These are phyloP conservation scores for Epizoanthus rinbou DNA, from an alignment of 92 coral and sea anemone species.

Conservation along the genomic window DNA sequence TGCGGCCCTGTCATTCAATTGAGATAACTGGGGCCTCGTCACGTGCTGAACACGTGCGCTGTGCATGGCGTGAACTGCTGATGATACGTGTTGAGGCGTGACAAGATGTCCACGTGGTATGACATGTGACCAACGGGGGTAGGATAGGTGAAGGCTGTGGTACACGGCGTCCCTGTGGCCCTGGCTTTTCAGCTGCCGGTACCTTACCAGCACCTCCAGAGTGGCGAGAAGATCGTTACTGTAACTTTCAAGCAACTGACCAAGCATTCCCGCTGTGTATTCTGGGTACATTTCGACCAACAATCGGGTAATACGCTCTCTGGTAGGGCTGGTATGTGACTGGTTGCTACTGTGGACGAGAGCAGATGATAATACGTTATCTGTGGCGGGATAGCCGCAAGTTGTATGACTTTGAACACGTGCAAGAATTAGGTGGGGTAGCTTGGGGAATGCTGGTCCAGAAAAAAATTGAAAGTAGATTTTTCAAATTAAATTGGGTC, in stretches of 20 bases:
- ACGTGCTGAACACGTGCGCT: neutral
- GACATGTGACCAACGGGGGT: slow-evolving; percentile 17
- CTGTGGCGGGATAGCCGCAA: too few relatives aligned
- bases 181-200: slow-evolving; percentile 17
- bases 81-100: neutral
- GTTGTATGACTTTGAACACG: too few relatives aligned
- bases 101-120: neutral
- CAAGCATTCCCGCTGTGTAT: slow-evolving; percentile 35
- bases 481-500: too few relatives aligned
- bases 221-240: slow-evolving; percentile 58
- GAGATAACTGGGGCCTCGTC: slow-evolving; percentile 5
- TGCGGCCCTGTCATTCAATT: slow-evolving; percentile 25
- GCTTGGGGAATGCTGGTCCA: too few relatives aligned
- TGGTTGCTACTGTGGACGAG: neutral
- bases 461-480: too few relatives aligned
- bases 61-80: slow-evolving; percentile 4
- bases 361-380: neutral
- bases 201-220: slow-evolving; percentile 46
- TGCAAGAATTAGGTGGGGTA: too few relatives aligned
- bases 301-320: slow-evolving; percentile 40
- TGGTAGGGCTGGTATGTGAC: neutral
- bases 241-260: slow-evolving; percentile 46
- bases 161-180: neutral
- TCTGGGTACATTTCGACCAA: slow-evolving; percentile 54
- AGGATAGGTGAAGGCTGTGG: neutral